phyloP scores from a whole-genome alignment of 2,113 vertebrate genomes.

The Scytalopus superciliaris region DNA sequence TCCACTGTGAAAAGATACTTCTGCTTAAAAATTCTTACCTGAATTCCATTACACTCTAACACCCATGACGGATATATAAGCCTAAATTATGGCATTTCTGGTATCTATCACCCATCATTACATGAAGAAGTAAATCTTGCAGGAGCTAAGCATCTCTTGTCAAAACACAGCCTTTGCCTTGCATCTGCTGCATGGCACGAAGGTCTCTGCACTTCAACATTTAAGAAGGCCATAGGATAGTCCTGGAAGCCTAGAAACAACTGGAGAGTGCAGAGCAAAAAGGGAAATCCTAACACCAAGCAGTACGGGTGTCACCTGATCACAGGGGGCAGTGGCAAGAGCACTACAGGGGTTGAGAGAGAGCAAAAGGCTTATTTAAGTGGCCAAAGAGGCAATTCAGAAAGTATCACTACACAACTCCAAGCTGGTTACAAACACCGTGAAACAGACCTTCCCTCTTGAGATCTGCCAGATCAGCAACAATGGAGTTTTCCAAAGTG shows the following conservation, averaged over 20 bases:
- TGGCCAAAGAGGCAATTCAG: not conserved
- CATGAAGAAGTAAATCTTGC: not conserved
- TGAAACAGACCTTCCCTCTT: too few relatives aligned
- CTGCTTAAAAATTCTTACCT: not conserved
- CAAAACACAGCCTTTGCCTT: not conserved
- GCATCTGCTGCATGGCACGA: not conserved
- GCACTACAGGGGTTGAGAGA: not conserved
- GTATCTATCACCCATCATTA: not conserved
- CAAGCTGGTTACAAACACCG: not conserved
- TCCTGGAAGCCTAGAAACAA: not conserved
- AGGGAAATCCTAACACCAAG: not conserved
- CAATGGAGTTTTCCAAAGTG: not conserved
- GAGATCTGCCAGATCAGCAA: not conserved
- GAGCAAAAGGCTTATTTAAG: not conserved
- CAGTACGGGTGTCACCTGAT: too few relatives aligned
- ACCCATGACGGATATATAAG: rapidly evolving
- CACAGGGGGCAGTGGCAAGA: not conserved
- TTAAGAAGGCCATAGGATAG: not conserved
- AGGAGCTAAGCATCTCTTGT: not conserved
- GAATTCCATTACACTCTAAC: not conserved
- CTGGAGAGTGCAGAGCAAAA: rapidly evolving
- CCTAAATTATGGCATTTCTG: not conserved
- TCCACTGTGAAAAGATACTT: not conserved
- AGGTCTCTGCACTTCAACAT: not conserved
- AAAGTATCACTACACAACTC: rapidly evolving